Percentiles rank a stretch among this genome's conserved stretches.
These are phyloP conservation scores for Hydraecia micacea DNA, from an alignment of 2,888 invertebrate genomes.

Conservation along the genomic window DNA sequence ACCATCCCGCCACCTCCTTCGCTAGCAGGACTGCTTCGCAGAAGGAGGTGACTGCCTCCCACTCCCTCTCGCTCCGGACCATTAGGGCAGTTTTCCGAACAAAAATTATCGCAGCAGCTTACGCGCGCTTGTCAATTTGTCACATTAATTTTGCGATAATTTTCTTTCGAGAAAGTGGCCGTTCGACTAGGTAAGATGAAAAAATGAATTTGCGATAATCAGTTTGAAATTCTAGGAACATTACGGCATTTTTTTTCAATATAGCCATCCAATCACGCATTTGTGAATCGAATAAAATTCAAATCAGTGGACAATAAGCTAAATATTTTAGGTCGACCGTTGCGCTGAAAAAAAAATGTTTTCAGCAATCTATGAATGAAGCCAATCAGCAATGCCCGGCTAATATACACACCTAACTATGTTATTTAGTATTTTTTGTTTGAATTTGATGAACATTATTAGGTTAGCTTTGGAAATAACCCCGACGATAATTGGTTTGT, in stretches of 20 bases:
- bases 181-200: neutral
- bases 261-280: neutral
- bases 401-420: neutral
- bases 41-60: too few species aligned
- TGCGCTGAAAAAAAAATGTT: constrained; percentile 23
- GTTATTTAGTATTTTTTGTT: neutral
- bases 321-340: constrained; percentile 20
- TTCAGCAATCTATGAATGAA: constrained; percentile 34
- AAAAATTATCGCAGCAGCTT: neutral
- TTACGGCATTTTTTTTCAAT: neutral
- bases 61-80: too few species aligned
- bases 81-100: neutral
- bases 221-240: neutral
- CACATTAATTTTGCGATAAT: neutral
- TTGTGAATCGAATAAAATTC: constrained; percentile 10
- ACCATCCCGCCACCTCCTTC: too few species aligned
- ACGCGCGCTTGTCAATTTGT: neutral
- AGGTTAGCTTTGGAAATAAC: constrained; percentile 13
- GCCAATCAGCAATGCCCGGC: constrained; percentile 31
- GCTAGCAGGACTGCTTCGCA: too few species aligned
- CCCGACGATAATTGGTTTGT: constrained; percentile 1
- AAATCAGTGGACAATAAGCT: neutral
- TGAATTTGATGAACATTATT: constrained; percentile 13
- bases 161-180: neutral
- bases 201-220: neutral